Evolutionary conservation across 1,140 invertebrate species (phyloP), one percentile per base, ranked within the genome.

Genomic region (Atta cephalotes): DNA sequence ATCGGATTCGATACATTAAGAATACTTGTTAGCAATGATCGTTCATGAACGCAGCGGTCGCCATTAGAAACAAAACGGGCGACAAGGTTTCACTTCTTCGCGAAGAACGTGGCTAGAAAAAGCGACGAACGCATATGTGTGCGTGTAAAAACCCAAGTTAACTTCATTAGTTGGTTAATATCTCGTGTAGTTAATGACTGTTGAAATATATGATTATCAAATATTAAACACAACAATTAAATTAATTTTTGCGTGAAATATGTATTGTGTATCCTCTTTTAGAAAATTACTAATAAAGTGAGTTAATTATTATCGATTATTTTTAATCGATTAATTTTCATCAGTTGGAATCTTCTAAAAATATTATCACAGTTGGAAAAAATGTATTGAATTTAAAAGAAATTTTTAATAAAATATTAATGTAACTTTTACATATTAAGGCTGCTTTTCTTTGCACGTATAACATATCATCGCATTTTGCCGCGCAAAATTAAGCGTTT

Each of bases 21-120:
- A 70, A 86, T 68, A 21, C 65, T 70, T 18, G 45, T 72, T 87
- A 72, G 78, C 53, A 77, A 62, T 49, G 49, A 71, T 78, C 14
- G 53, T 25, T 25, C 56, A 79, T 14, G 66, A 81, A 81, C 71
- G 56, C 49, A 81, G 18, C n/a, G n/a, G 7, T 21, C n/a, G 74
- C 51, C 76, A 28, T 86, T 88, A 88, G 87, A 86, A 88, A 77
- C 72, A 28, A 45, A 51, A 49, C 80, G 56, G 63, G 65, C 60
- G 65, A 51, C 86, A 70, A 60, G 53, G 68, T 87, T 89, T 89
- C 88, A 87, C 80, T 89, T 89, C 86, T 82, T 77, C 68, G 10
- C 71, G 71, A 49, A 31, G 72, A 85, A 78, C 79, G 53, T 53
- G 71, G 79, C 56, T 68, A 86, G 63, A 89, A 89, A 80, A 80